A percentile compares a stretch with the other conserved stretches of the same genome.
These are phyloP conservation scores for Coptodon bakossiorum DNA, from an alignment of 2,113 vertebrate genomes.

Conservation along the genomic window DNA sequence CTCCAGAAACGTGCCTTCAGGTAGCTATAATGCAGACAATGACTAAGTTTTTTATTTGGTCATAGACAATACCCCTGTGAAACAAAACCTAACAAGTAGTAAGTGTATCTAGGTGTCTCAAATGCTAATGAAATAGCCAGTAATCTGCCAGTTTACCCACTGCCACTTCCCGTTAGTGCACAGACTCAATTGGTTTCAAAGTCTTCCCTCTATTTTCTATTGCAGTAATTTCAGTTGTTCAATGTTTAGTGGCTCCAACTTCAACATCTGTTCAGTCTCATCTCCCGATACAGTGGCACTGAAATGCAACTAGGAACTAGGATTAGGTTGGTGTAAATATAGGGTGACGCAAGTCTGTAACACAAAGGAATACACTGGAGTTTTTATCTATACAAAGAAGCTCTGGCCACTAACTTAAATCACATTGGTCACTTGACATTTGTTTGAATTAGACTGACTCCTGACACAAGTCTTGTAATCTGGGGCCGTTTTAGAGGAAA, in stretches of 20 bases:
- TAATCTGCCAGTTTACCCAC: neutral
- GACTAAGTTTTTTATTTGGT: neutral
- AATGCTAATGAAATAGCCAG: neutral
- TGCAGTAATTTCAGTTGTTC: neutral
- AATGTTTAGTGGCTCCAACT: neutral
- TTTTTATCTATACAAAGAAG: neutral
- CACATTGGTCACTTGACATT: neutral
- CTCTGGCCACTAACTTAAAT: neutral
- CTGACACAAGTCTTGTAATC: neutral
- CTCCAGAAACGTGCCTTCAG: neutral
- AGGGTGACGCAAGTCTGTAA: neutral
- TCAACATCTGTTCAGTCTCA: neutral
- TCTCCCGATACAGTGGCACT: neutral
- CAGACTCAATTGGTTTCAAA: neutral
- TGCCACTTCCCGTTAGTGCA: neutral
- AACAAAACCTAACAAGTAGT: neutral
- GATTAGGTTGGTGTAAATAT: neutral
- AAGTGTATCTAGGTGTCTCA: neutral
- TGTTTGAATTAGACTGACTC: neutral
- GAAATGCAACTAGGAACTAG: neutral
- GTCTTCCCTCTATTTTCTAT: no score
- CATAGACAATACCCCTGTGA: neutral
- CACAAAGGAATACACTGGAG: neutral
- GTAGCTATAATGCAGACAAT: neutral
- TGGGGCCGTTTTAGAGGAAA: neutral